Evolutionary conservation across 2,888 invertebrate species (phyloP).

Genomic region (Ophioninae sp.): DNA sequence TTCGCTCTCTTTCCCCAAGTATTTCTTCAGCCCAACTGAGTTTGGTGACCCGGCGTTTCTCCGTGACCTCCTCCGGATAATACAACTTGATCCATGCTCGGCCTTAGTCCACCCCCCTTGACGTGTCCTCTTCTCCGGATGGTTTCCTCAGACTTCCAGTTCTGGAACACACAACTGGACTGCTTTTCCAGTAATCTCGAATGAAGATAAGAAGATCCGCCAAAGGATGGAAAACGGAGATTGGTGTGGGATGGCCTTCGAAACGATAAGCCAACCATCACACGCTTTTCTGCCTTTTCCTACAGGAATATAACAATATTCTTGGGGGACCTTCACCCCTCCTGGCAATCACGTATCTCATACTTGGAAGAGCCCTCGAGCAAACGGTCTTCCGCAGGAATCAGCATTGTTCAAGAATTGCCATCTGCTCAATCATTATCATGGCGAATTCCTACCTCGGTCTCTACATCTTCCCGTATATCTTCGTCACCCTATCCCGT

Average conservation of each 20-base stretch:
- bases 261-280: slow-evolving; percentile 47
- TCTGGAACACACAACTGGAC: slow-evolving; percentile 18
- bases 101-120: slow-evolving; percentile 10
- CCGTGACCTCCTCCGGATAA: slow-evolving; percentile 38
- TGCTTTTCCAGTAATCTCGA: slow-evolving; percentile 48
- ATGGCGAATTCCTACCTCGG: background rate
- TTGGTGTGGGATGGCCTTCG: slow-evolving; percentile 26
- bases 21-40: slow-evolving; percentile 10
- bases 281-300: slow-evolving; percentile 13
- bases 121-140: slow-evolving; percentile 7
- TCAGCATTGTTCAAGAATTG: slow-evolving; percentile 4
- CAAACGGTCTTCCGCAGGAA: slow-evolving; percentile 21
- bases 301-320: slow-evolving; percentile 34
- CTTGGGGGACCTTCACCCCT: slow-evolving; percentile 2
- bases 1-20: background rate
- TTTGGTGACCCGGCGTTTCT: slow-evolving; percentile 12
- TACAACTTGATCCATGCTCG: slow-evolving; percentile 41
- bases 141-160: slow-evolving; percentile 34
- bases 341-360: slow-evolving; percentile 8
- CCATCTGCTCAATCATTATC: slow-evolving; percentile 45
- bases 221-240: slow-evolving; percentile 12
- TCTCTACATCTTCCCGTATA: background rate
- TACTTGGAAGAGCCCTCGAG: slow-evolving; percentile 16
- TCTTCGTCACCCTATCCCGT: background rate
- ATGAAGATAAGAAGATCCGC: slow-evolving; percentile 58